A percentile compares a stretch with the other conserved stretches of the same genome.
Evolutionary conservation across 2,888 invertebrate genomes (phyloP).

Genomic region (Fragum sueziense): DNA sequence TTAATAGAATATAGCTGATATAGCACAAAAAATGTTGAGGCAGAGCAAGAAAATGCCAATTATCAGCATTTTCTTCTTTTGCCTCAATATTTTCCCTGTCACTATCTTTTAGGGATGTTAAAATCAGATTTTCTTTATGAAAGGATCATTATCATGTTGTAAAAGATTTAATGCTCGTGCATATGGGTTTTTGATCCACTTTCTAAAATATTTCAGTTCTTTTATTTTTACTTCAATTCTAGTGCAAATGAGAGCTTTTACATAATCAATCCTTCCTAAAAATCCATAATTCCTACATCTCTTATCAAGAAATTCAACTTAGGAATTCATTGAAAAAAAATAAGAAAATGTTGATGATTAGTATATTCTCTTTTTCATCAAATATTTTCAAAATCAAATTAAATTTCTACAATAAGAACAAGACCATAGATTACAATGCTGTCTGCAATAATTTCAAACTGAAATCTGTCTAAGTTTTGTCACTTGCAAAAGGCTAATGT

Average conservation of each 20-base stretch:
- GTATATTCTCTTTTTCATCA: background rate
- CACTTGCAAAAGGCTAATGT: background rate
- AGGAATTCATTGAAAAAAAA: background rate
- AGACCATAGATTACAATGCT: background rate
- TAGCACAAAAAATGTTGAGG: background rate
- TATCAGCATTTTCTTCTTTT: too few relatives aligned
- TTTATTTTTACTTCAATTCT: too few relatives aligned
- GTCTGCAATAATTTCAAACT: constrained; percentile 2
- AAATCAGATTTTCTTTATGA: too few relatives aligned
- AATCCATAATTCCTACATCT: background rate
- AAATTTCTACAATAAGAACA: background rate
- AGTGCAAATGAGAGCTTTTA: background rate
- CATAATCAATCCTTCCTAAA: background rate
- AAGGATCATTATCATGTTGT: too few relatives aligned
- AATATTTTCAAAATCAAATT: constrained; percentile 1
- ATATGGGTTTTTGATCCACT: too few relatives aligned
- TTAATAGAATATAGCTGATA: background rate
- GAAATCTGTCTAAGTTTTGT: background rate
- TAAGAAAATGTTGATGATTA: background rate
- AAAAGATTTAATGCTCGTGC: too few relatives aligned
- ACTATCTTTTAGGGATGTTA: too few relatives aligned
- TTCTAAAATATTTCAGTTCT: too few relatives aligned
- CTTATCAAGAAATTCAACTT: background rate
- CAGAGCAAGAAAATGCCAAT: background rate
- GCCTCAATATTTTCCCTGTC: too few relatives aligned